A percentile compares a stretch with the other conserved stretches of the same genome.
These are phyloP conservation scores for Saturnia japonica DNA, from an alignment of 2,888 invertebrate species.

Conservation along the genomic window DNA sequence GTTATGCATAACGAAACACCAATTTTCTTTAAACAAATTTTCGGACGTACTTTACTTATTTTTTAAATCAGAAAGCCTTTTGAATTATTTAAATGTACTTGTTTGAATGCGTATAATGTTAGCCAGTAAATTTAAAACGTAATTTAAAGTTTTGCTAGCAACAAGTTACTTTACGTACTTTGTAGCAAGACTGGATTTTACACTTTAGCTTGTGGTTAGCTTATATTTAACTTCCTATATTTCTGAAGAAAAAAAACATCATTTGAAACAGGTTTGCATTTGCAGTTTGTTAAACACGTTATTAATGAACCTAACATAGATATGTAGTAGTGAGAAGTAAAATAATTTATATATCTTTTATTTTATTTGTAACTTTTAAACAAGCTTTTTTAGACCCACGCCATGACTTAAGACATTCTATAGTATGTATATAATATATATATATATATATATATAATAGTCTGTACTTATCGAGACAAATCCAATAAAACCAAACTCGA, in stretches of 20 bases:
- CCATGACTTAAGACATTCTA: no score
- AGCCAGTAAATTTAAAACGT: constrained; percentile 76
- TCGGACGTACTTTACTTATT: neutral
- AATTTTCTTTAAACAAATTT: constrained; percentile 15
- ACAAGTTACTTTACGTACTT: constrained; percentile 72
- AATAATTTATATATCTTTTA: no score
- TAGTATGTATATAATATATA: no score
- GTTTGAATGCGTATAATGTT: constrained; percentile 57
- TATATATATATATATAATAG: no score
- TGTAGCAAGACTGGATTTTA: constrained; percentile 57
- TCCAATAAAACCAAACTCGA: no score
- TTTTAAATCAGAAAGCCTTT: constrained; percentile 30
- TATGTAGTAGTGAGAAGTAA: neutral
- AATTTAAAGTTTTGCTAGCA: constrained; percentile 75
- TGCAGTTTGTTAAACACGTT: neutral
- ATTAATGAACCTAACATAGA: neutral
- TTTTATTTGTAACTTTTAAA: no score
- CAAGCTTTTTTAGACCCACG: no score
- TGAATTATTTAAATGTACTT: constrained; percentile 42
- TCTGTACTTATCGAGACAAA: no score
- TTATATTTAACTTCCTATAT: constrained; percentile 49
- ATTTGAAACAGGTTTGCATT: neutral
- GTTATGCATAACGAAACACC: constrained; percentile 22
- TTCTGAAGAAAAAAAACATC: neutral
- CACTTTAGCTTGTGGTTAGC: constrained; percentile 62